A percentile compares a stretch with the other conserved stretches of the same genome.
Evolutionary conservation across 1,140 invertebrate genomes (phyloP).

Genomic region (Drosophila murphyi): DNA sequence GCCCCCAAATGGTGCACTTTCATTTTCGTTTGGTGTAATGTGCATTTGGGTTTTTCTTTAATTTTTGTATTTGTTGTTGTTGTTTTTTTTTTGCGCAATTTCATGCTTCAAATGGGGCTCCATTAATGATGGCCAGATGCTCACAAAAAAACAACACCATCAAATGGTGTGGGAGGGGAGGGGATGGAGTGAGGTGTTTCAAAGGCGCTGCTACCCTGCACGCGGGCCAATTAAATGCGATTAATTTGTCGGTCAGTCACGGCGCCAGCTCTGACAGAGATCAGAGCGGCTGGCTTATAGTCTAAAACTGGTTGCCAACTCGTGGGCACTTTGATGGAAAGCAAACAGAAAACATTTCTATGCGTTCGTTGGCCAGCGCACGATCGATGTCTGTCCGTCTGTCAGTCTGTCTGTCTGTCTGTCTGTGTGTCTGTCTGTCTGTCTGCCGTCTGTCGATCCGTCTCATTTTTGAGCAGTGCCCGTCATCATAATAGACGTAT

Average conservation of each 20-base stretch:
- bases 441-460: conserved; percentile 8
- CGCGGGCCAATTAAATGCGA: conserved; percentile 55
- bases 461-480: conserved; percentile 63
- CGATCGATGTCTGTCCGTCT: conserved; percentile 19
- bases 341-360: conserved; percentile 67
- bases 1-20: conserved; percentile 53
- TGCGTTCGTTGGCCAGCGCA: conserved; percentile 71
- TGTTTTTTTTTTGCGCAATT: conserved; percentile 54
- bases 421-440: conserved; percentile 17
- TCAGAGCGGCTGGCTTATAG: background rate
- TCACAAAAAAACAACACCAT: background rate
- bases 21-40: conserved; percentile 59
- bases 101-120: conserved; percentile 41
- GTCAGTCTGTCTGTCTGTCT: conserved; percentile 5
- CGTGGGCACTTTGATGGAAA: conserved; percentile 42
- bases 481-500: conserved; percentile 63
- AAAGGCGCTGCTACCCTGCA: conserved; percentile 29
- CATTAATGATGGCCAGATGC: conserved; percentile 33
- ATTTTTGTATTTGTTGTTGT: background rate
- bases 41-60: conserved; percentile 25
- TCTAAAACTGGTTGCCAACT: conserved; percentile 67
- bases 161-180: background rate
- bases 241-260: conserved; percentile 55
- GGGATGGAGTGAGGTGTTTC: conserved; percentile 9
- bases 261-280: conserved; percentile 12